Percentiles rank a stretch among this genome's conserved stretches.
phyloP scores from a whole-genome alignment of 2,113 vertebrate genomes.

The Chionis minor region DNA sequence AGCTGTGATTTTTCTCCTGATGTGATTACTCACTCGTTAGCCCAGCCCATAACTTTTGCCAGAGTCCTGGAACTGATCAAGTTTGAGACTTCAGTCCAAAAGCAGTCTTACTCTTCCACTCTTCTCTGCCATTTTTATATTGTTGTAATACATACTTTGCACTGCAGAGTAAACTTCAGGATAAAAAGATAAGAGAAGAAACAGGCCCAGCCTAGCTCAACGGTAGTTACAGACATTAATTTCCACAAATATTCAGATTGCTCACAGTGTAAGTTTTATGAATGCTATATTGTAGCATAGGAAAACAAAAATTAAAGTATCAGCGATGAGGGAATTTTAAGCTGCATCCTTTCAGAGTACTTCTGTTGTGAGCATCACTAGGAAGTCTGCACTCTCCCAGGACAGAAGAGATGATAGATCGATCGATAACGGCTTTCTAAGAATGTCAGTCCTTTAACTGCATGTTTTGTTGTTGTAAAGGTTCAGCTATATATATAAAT shows the following conservation, averaged over 20 bases:
- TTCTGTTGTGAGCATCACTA: neutral
- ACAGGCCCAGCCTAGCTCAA: neutral
- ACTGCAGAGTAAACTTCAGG: neutral
- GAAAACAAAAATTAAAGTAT: neutral
- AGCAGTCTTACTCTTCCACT: neutral
- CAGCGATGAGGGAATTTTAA: neutral
- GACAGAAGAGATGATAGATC: neutral
- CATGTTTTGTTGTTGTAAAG: constrained; percentile 4
- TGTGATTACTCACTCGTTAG: neutral
- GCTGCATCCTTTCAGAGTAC: neutral
- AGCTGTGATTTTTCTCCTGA: neutral
- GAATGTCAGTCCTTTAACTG: neutral
- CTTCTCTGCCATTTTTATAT: neutral
- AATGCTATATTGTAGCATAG: neutral
- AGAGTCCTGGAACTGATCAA: neutral
- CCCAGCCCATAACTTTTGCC: neutral
- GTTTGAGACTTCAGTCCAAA: neutral
- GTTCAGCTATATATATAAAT: neutral
- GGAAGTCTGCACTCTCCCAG: neutral
- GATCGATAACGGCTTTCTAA: neutral
- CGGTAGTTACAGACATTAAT: neutral
- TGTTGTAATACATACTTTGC: neutral
- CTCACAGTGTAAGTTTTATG: neutral
- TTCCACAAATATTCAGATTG: neutral
- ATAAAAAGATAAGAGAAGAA: neutral